A percentile compares a stretch with the other conserved stretches of the same genome.
These are phyloP conservation scores for Rhamphomyia laevipes DNA, from an alignment of 2,888 invertebrate species.

Conservation along the genomic window DNA sequence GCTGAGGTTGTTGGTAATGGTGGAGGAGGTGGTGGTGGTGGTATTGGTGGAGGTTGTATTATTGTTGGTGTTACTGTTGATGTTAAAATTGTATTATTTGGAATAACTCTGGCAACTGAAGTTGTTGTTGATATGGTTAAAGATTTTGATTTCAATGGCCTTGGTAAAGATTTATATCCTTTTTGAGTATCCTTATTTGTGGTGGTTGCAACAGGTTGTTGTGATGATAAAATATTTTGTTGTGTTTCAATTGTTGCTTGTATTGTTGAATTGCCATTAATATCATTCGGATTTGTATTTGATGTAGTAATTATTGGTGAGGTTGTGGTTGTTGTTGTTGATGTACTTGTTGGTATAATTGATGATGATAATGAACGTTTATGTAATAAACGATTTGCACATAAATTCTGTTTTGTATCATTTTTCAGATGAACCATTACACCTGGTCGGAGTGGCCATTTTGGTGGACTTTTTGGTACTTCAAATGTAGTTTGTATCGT, in stretches of 20 bases:
- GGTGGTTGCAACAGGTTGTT: neutral
- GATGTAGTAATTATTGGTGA: neutral
- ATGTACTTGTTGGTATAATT: neutral
- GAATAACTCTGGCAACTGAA: conserved; percentile 13
- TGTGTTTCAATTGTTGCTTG: neutral
- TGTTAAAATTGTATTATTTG: conserved; percentile 17
- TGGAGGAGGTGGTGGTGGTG: too few species aligned
- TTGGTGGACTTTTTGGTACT: conserved; percentile 36
- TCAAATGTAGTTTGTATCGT: conserved; percentile 13
- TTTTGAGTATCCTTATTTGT: neutral
- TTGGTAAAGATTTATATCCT: neutral
- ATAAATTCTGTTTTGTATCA: conserved; percentile 65
- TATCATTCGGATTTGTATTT: too few species aligned
- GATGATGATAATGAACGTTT: conserved; percentile 2
- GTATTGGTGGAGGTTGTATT: neutral
- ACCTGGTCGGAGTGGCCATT: conserved; percentile 82
- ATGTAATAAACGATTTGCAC: conserved; percentile 36
- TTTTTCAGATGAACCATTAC: conserved; percentile 67
- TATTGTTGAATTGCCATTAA: too few species aligned
- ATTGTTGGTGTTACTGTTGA: conserved; percentile 7
- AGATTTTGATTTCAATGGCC: neutral
- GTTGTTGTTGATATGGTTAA: conserved; percentile 14
- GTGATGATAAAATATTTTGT: neutral
- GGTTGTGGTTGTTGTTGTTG: conserved; percentile 2
- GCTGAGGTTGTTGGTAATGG: too few species aligned